A percentile compares a stretch with the other conserved stretches of the same genome.
Conservation (phyloP, 2,888 invertebrate genomes). For the Bombylius major region DNA sequence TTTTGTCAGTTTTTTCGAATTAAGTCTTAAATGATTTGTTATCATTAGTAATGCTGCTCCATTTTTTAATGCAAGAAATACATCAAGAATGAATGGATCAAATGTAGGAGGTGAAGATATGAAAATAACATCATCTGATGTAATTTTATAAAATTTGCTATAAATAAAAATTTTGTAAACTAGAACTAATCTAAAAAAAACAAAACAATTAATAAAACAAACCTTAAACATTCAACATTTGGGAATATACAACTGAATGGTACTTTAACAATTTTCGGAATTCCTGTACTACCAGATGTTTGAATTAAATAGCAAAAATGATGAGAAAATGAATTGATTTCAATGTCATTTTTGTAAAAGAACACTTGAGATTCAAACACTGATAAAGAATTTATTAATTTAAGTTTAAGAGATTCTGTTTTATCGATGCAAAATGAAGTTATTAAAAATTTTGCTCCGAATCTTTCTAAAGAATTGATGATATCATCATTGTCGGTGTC, state of each 20-base stretch:
- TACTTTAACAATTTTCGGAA: constrained; percentile 66
- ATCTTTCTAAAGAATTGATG: neutral
- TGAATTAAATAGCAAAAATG: constrained; percentile 51
- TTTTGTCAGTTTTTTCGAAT: constrained; percentile 32
- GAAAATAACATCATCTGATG: constrained; percentile 53
- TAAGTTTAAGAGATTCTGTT: neutral
- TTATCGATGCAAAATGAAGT: neutral
- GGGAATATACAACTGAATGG: constrained; percentile 62
- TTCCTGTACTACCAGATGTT: constrained; percentile 79
- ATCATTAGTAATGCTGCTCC: constrained; percentile 59
- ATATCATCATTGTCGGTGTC: neutral
- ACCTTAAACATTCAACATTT: constrained; percentile 63
- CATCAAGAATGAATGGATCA: constrained; percentile 81
- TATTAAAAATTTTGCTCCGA: neutral
- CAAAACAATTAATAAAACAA: neutral
- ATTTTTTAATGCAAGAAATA: constrained; percentile 58
- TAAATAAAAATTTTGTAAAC: constrained; percentile 1
- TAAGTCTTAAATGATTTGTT: constrained; percentile 37
- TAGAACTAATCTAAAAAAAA: neutral
- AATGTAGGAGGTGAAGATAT: constrained; percentile 76
- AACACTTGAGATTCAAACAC: neutral
- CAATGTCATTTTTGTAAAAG: neutral
- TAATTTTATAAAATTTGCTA: constrained; percentile 36
- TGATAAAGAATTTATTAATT: neutral
- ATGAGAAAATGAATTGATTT: neutral